phyloP scores from a whole-genome alignment of 2,113 vertebrate genomes.

The Lynx canadensis region DNA sequence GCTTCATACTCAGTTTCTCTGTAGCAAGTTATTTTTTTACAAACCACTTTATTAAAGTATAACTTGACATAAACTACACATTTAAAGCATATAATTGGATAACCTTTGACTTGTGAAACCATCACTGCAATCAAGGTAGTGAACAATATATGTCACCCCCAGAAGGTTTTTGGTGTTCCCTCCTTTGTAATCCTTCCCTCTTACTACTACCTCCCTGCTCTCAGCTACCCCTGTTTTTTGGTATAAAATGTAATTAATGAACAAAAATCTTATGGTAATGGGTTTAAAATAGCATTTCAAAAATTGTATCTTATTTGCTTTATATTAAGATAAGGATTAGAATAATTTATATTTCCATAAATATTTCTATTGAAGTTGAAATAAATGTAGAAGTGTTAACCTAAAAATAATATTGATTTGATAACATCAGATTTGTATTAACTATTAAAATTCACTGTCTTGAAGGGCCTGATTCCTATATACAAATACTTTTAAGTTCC shows the following conservation, averaged over 20 bases:
- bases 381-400: background rate
- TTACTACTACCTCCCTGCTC: background rate
- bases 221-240: background rate
- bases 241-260: constrained; percentile 23
- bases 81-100: background rate
- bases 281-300: constrained; percentile 47
- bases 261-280: background rate
- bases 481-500: background rate
- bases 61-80: background rate
- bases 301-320: constrained; percentile 1
- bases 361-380: constrained; percentile 40
- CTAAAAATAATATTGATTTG: background rate
- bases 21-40: background rate
- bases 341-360: constrained; percentile 37
- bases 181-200: background rate
- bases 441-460: background rate
- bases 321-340: constrained; percentile 16
- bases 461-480: background rate
- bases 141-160: background rate
- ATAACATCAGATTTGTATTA: background rate
- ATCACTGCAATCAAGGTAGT: background rate
- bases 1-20: background rate
- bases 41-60: background rate
- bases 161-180: background rate
- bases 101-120: background rate